Evolutionary conservation across 1,140 invertebrate genomes (phyloP).

Genomic region (Dufourea novaeangliae): DNA sequence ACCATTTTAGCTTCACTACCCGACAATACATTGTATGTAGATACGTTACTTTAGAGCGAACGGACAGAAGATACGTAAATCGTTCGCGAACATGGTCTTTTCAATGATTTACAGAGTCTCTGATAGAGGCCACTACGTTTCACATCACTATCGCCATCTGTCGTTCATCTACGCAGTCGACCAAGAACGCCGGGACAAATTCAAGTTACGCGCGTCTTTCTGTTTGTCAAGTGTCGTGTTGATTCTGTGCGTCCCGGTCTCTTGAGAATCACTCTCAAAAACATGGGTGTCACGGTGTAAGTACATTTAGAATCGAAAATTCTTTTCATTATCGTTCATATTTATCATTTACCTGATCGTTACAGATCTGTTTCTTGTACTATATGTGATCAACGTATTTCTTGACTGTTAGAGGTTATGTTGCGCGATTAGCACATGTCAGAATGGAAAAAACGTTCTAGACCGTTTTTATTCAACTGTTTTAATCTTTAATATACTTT

Average conservation of each 20-base stretch:
- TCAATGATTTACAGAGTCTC: too few relatives aligned
- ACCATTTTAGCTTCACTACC: too few relatives aligned
- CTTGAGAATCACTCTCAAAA: neutral
- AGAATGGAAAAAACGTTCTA: neutral
- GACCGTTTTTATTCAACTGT: neutral
- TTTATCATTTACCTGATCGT: neutral
- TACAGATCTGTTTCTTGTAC: conserved; percentile 31
- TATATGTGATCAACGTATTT: conserved; percentile 14
- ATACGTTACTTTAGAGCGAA: too few relatives aligned
- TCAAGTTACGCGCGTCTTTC: conserved; percentile 7
- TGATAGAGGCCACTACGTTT: neutral
- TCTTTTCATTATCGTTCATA: neutral
- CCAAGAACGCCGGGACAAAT: neutral
- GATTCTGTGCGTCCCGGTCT: neutral
- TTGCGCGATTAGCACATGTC: conserved; percentile 26
- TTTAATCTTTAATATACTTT: neutral
- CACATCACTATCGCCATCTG: neutral
- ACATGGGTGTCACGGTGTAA: conserved; percentile 71
- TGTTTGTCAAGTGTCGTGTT: conserved; percentile 34
- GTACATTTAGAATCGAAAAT: conserved; percentile 23
- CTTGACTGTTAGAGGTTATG: conserved; percentile 59
- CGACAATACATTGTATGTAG: too few relatives aligned
- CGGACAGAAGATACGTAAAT: too few relatives aligned
- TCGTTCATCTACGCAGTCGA: fast-evolving
- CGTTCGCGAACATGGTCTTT: too few relatives aligned